Evolutionary conservation across 2,888 invertebrate species (phyloP), one percentile per base, ranked within the genome.

Genomic region (Cataglyphis livida): DNA sequence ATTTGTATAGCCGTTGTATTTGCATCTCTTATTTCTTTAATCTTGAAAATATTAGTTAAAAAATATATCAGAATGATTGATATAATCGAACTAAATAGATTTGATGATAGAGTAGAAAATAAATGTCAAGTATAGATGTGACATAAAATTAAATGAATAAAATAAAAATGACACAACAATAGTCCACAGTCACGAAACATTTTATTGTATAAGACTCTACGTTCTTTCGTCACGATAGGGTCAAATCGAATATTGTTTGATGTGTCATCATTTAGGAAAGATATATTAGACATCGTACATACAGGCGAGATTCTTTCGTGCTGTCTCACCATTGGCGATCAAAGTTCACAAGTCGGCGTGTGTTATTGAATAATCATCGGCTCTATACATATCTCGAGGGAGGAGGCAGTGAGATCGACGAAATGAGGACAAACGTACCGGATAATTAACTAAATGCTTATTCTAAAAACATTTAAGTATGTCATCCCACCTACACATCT

Each of bases 401-500:
- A 35, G 78, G 44, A 35, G 78, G 44, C 25, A 70, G 18, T 4
- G 28, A 32, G 15, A 18, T 21, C 51, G 48, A 38, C 38, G 28
- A 73, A 83, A 83, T 7, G 83, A 25, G 75, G 68, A 84, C 70
- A 84, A 64, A 75, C 61, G 54, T 68, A 35, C 68, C 61, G 57
- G 76, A 82, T 87, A 87, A 90, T 86, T 89, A 84, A 74, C 54
- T 64, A 65, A 66, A 71, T 61, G 75, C 62, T 84, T 87, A 83
- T 83, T 78, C 85, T 75, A 73, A 51, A 82, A 82, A 83, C 78
- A 87, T 87, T 83, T 79, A 85, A 83, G 84, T 84, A 70, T 81
- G 87, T 88, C 87, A 81, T 41, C 83, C 87, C 61, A 76, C 89
- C 90, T 79, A 90, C 89, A 86, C 85, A 73, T 32, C 84, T 90